Base-by-base conservation (phyloP, 1,140 invertebrate genomes). In the Physella acuta region DNA sequence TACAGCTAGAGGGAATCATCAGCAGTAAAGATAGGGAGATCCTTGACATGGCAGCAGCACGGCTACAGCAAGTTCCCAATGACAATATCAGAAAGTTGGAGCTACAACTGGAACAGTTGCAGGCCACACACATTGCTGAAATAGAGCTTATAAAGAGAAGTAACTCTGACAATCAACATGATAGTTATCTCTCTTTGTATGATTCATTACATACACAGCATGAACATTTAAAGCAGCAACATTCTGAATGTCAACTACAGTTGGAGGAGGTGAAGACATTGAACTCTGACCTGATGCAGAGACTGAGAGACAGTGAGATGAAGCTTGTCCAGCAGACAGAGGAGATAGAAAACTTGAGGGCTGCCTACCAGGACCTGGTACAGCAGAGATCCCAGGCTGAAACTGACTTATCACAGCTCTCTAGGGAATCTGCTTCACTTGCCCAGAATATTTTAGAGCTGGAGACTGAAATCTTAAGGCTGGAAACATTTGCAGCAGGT, bases 1-100 rank as follows among this genome's bases (percentile, higher is more conserved):
- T 37, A 0, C 71, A 70, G 53, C 60, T 73, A 28, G 28, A 69
- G 20, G 33, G 24, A 5, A 64, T 70, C 52, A 49, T 53, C 3
- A 59, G 49, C n/a, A 60, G 49, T 16, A 73, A 73, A n/a, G 55
- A 66, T 37, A 3, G 8, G 11, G 5, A 70, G 26, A 31, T 53
- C 28, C 20, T 24, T 55, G 53, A 24, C 20, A 14, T 24, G 20
- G 53, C 5, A 5, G 24, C 5, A 8, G 53, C 20, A 55, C 5
- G 20, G 8, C 20, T 14, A 30, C 53, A 55, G n/a, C n/a, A 3
- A 26, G 51, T 55, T 30, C 20, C 31, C 20, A n/a, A 17, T 26
- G 36, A 11, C n/a, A n/a, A 1, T 28, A 5, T 8, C 11, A 39
- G 20, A 16, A 2, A 20, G 1, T 28, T 68, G 11, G 66, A 68